Conservation (phyloP, 1,140 invertebrate species). For the Adelges cooleyi region DNA sequence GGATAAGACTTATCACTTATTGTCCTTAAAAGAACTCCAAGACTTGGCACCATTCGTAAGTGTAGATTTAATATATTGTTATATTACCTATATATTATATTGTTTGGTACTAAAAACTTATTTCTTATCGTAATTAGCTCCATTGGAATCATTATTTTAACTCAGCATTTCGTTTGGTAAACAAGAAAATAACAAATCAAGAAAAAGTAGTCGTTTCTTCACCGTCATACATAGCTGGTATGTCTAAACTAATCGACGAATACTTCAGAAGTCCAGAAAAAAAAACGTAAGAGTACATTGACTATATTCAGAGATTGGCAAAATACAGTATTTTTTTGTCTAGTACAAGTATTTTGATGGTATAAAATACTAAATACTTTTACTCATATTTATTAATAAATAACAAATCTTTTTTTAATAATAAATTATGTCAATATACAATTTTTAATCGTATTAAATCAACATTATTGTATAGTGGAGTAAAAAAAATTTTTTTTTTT, state of each 20-base stretch:
- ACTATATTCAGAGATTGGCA: too few species aligned
- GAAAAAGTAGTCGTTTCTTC: slow-evolving; percentile 76
- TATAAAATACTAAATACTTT: too few species aligned
- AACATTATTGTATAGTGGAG: too few species aligned
- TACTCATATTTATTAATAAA: too few species aligned
- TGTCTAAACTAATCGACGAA: slow-evolving; percentile 56
- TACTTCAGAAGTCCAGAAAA: slow-evolving; percentile 58
- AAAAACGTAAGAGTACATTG: slow-evolving; percentile 41
- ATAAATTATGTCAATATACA: too few species aligned
- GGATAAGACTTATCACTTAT: slow-evolving; percentile 80
- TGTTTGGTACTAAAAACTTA: not conserved
- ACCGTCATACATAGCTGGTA: slow-evolving; percentile 66
- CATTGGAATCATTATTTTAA: slow-evolving; percentile 76
- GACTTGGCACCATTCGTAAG: slow-evolving; percentile 64
- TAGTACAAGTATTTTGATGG: too few species aligned
- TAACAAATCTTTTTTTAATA: too few species aligned
- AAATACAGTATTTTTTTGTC: too few species aligned
- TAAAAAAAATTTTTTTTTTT: too few species aligned
- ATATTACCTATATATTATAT: not conserved
- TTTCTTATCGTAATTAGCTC: slow-evolving; percentile 43
- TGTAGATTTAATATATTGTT: slow-evolving; percentile 37
- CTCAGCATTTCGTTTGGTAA: slow-evolving; percentile 61
- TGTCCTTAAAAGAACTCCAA: slow-evolving; percentile 64
- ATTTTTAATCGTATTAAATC: too few species aligned
- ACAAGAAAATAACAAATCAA: slow-evolving; percentile 47